A percentile compares a stretch with the other conserved stretches of the same genome.
Conservation (phyloP, 2,888 invertebrate genomes). For the Blomia tropicalis region DNA sequence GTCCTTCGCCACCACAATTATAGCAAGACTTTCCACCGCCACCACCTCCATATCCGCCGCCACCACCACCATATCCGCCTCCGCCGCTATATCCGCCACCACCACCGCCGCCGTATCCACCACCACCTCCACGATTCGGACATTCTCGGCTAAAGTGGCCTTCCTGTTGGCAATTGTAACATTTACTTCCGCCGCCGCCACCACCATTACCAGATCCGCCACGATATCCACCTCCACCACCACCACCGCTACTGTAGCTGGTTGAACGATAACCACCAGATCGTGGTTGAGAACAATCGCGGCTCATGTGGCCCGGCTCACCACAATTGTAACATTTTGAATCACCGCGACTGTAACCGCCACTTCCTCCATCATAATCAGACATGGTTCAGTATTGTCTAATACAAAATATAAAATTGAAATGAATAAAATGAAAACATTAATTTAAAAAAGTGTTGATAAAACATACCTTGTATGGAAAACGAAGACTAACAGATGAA, state of each 20-base stretch:
- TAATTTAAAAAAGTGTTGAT: no score
- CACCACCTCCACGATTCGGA: not conserved
- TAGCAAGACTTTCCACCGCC: not conserved
- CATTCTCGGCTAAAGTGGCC: not conserved
- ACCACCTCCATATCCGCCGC: not conserved
- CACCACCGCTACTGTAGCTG: not conserved
- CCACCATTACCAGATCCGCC: no score
- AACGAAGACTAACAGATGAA: no score
- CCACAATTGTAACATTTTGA: not conserved
- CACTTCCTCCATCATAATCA: no score
- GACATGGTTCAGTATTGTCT: no score
- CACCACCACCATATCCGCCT: not conserved
- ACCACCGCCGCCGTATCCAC: not conserved
- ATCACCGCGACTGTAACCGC: no score
- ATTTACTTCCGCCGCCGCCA: no score
- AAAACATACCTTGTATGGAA: no score
- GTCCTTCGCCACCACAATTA: not conserved
- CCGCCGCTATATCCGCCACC: not conserved
- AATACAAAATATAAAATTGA: no score
- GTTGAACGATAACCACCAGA: not conserved
- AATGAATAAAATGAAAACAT: no score
- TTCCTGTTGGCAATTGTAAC: not conserved
- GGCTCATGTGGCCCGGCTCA: not conserved
- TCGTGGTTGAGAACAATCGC: not conserved
- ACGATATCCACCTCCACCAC: no score